Evolutionary conservation across 2,888 invertebrate genomes (phyloP), one percentile per base, ranked within the genome.

Genomic region (Patella depressa): DNA sequence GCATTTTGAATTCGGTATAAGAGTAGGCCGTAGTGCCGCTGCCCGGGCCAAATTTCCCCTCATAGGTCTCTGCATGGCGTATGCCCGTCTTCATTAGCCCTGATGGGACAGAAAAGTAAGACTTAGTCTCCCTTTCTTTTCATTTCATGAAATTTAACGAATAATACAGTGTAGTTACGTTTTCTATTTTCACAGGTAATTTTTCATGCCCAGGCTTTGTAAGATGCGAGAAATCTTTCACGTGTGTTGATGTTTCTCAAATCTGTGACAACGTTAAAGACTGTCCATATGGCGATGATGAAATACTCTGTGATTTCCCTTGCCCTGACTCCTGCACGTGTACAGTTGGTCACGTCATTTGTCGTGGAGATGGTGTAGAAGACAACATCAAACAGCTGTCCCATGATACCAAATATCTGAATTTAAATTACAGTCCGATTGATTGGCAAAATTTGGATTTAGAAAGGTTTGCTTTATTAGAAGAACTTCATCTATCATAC

Each of bases 231-330:
- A 34, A 19, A n/a, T 24, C 73, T n/a, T 76, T 4, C 1, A 69
- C 17, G 3, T 78, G 78, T 59, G 34, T 78, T 15, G 70, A 55
- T 7, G 53, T 24, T 19, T 53, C 11, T 5, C 55, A 72, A n/a
- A 71, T 78, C 14, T 78, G 78, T 65, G 76, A 78, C 29, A 76
- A 71, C 7, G 17, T 54, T 5, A 15, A 24, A 15, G 24, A 75
- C 73, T 78, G 78, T 54, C 78, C 69, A 15, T 2, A 59, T 17
- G 76, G 53, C 11, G 78, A 78, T 57, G 78, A 78, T 70, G 78
- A 78, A 53, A 45, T 45, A 24, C 29, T 45, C 9, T 78, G 78
- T 69, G 53, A 53, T 12, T 24, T 53, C n/a, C 17, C 17, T 11
- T 72, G 74, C n/a, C 59, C 55, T 1, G 9, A 17, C 11, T 14